Conservation (phyloP, 2,113 vertebrate species). For the Lepus timidus region DNA sequence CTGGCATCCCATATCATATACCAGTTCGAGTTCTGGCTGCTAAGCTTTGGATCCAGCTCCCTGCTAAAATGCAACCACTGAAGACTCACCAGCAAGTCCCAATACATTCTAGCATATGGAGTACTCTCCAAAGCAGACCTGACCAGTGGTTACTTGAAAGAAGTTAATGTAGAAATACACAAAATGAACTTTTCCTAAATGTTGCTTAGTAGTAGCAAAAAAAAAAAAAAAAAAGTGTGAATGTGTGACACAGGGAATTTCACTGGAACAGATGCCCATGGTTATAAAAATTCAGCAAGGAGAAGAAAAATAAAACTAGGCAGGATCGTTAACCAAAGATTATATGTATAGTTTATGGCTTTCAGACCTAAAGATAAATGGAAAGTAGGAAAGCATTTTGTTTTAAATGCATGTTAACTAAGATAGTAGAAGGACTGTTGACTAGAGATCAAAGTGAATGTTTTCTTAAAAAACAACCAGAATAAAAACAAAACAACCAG, state of each 20-base stretch:
- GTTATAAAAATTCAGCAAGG: conserved; percentile 28
- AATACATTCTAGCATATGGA: neutral
- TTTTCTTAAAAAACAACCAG: conserved; percentile 49
- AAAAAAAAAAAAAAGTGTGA: neutral
- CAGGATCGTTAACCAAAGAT: conserved; percentile 18
- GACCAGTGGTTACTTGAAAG: neutral
- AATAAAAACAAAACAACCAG: neutral
- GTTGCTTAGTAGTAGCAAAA: neutral
- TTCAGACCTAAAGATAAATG: conserved; percentile 30
- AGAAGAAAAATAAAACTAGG: conserved; percentile 38
- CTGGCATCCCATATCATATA: no score
- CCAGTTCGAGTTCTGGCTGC: no score
- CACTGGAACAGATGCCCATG: conserved; percentile 21
- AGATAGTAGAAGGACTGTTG: conserved; percentile 30
- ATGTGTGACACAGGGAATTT: neutral
- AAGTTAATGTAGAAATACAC: conserved; percentile 24
- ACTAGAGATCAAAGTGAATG: neutral
- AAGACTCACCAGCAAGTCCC: neutral
- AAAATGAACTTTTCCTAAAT: conserved; percentile 30
- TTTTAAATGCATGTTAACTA: conserved; percentile 7
- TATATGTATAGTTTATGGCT: neutral
- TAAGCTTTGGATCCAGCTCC: no score
- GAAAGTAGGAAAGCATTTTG: conserved; percentile 9
- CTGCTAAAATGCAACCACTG: neutral
- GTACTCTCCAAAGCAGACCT: neutral